Percentiles rank a stretch among this genome's conserved stretches.
These are phyloP conservation scores for Peucedramus taeniatus DNA, from an alignment of 2,113 vertebrate species.

Conservation along the genomic window DNA sequence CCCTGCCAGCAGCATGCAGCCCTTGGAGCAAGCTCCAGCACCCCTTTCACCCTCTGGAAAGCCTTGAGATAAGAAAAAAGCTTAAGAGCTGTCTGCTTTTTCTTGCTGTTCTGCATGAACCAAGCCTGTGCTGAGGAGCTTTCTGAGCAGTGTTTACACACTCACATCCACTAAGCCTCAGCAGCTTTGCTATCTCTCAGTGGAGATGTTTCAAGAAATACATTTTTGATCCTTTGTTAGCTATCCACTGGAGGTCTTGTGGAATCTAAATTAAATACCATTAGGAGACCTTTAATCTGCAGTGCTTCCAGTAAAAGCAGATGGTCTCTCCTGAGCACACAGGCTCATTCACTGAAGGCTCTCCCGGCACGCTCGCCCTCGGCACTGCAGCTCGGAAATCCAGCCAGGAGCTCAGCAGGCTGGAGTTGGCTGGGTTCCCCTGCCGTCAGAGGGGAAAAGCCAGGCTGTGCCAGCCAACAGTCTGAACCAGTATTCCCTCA, in stretches of 20 bases:
- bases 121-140: neutral
- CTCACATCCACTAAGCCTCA: neutral
- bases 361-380: neutral
- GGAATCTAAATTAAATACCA: slow-evolving; percentile 46
- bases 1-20: neutral
- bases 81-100: neutral
- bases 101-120: neutral
- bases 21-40: neutral
- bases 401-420: neutral
- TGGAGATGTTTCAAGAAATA: neutral
- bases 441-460: neutral
- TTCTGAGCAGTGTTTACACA: slow-evolving; percentile 38
- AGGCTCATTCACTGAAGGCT: neutral
- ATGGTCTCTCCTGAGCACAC: slow-evolving; percentile 16
- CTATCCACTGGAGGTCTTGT: neutral
- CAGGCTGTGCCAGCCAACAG: neutral
- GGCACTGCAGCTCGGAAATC: neutral
- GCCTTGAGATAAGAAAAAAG: neutral
- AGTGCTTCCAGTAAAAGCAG: slow-evolving; percentile 21
- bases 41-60: neutral
- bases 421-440: slow-evolving; percentile 9
- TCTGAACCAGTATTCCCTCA: neutral
- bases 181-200: slow-evolving; percentile 15
- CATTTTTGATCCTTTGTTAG: slow-evolving; percentile 44
- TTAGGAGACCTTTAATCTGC: slow-evolving; percentile 45